Base-by-base conservation (phyloP, 2,888 invertebrate genomes). In the Blastobasis adustella region DNA sequence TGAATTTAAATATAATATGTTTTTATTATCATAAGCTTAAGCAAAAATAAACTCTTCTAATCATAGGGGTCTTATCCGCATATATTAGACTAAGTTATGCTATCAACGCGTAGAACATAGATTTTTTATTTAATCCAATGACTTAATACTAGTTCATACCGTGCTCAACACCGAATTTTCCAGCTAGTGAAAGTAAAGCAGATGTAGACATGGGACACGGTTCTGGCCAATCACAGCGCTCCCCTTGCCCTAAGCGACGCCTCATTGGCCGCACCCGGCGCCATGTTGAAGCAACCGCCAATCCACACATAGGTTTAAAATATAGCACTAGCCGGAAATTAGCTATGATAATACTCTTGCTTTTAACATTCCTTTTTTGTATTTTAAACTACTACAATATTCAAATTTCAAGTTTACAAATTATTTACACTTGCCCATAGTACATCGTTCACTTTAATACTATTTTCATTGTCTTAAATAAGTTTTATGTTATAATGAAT, bases 31-130 rank as follows among this genome's bases (percentile, higher is more conserved):
- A 82, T 63, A 83, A 84, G 87, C 86, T 79, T 82, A 85, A 86
- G 87, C 87, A 87, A 86, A 86, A 86, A 86, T 86, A 86, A 86
- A 79, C 75, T 86, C 82, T 85, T 79, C 75, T 76, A 72, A 72
- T 67, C 63, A 63, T 71, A 76, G 76, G 70, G 71, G 72, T 73
- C 65, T 67, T 79, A 76, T 69, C 53, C 52, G 66, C 64, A 64
- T 65, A 60, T 66, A 60, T 61, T 61, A 37, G 23, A 48, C 63
- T 59, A 63, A 53, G 52, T 65, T 67, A 69, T 62, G 61, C 58
- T 23, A 23, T 62, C 67, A 60, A 63, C 61, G 58, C 62, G 60
- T 54, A 59, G 68, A 67, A 75, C 69, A 62, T 71, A 61, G 65
- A 67, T 62, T 56, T 60, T 51, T 49, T 69, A 23, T 23, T 62